Percentiles rank a stretch among this genome's conserved stretches.
These are phyloP conservation scores for Paragorgia papillata DNA, from an alignment of 92 coral and sea anemone genomes.

Conservation along the genomic window DNA sequence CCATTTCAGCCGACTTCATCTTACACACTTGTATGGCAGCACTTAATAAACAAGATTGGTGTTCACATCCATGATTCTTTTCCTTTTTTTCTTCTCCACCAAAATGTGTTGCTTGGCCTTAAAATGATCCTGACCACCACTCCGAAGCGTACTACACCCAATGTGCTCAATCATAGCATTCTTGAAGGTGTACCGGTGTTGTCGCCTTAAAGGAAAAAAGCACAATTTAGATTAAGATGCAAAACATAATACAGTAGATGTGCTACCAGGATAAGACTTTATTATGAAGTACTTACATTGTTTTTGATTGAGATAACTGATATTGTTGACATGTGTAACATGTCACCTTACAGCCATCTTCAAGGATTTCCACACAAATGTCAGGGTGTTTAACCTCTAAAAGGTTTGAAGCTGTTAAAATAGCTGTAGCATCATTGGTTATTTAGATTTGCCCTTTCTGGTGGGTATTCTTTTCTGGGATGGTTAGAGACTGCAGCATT, in stretches of 20 bases:
- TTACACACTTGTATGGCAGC: constrained; percentile 34
- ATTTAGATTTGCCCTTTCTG: constrained; percentile 7
- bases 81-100: constrained; percentile 16
- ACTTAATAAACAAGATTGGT: constrained; percentile 38
- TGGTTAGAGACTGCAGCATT: constrained; percentile 36
- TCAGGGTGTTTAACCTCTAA: constrained; percentile 37
- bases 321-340: constrained; percentile 37
- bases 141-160: constrained; percentile 34
- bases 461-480: constrained; percentile 17
- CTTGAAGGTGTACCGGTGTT: constrained; percentile 36
- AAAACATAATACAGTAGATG: too few relatives aligned
- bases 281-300: constrained; percentile 3
- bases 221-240: not conserved
- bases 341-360: constrained; percentile 44
- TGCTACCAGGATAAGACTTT: not conserved
- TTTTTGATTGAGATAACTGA: constrained; percentile 23
- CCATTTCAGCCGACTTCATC: constrained; percentile 28
- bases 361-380: constrained; percentile 24
- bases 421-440: constrained; percentile 30
- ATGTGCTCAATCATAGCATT: constrained; percentile 34
- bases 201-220: constrained; percentile 17
- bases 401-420: constrained; percentile 37
- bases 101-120: constrained; percentile 26
- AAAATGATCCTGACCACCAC: constrained; percentile 44
- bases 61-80: constrained; percentile 25